Percentiles rank a stretch among this genome's conserved stretches.
Evolutionary conservation across 2,113 vertebrate genomes (phyloP).

Genomic region (Copsychus sechellarum): DNA sequence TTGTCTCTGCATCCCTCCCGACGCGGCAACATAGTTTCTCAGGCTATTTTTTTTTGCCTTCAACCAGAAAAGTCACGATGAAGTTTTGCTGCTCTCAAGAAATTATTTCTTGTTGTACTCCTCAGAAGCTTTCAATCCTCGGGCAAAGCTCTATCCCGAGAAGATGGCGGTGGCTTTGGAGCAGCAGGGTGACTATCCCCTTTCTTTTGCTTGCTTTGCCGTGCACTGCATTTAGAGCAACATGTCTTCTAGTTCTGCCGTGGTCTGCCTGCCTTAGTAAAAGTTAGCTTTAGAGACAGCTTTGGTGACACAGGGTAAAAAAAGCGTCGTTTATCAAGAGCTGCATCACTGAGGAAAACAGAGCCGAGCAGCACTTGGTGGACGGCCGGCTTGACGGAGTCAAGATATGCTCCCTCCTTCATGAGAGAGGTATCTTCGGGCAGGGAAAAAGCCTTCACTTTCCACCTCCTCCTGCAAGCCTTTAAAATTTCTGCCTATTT

Average conservation of each 20-base stretch:
- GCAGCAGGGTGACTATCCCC: no score
- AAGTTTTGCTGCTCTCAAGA: conserved; percentile 8
- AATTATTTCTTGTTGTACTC: neutral
- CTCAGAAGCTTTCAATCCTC: neutral
- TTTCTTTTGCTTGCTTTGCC: neutral
- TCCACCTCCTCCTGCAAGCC: neutral
- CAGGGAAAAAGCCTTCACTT: neutral
- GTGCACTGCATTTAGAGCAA: neutral
- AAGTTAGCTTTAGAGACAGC: neutral
- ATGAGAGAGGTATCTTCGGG: neutral
- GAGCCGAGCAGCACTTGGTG: no score
- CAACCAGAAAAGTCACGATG: neutral
- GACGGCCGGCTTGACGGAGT: neutral
- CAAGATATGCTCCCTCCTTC: neutral
- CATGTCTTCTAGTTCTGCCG: neutral
- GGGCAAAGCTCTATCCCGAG: neutral
- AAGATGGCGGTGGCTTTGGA: neutral
- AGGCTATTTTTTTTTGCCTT: neutral
- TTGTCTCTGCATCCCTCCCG: neutral
- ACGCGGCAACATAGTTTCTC: neutral
- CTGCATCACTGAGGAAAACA: neutral
- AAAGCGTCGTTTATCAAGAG: neutral
- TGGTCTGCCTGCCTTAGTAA: neutral
- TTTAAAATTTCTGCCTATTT: neutral
- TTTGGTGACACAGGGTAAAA: neutral